Conservation (phyloP, 2,113 vertebrate species). For the Tetrao urogallus region DNA sequence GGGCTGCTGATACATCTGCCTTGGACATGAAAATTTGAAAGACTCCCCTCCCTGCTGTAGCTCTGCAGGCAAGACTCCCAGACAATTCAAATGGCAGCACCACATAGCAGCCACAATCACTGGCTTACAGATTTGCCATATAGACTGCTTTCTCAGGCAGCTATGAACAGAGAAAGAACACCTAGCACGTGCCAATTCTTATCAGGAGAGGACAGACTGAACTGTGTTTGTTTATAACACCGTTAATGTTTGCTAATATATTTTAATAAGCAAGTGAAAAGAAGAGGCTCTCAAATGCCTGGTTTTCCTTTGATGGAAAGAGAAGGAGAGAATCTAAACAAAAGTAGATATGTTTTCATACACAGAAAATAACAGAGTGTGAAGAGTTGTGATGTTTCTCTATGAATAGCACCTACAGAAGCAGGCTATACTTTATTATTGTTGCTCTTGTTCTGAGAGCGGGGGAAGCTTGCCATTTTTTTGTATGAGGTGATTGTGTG, state of each 20-base stretch:
- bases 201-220: slow-evolving; percentile 27
- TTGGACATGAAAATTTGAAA: not conserved
- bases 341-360: not conserved
- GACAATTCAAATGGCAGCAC: not conserved
- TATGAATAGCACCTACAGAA: not conserved
- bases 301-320: not conserved
- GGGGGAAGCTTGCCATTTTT: not conserved
- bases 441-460: not conserved
- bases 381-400: not conserved
- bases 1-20: not conserved
- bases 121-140: not conserved
- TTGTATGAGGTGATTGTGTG: not conserved
- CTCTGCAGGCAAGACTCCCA: not conserved
- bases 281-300: not conserved
- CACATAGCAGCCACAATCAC: not conserved
- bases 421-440: not conserved
- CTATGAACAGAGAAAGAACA: not conserved
- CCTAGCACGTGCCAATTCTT: slow-evolving; percentile 21
- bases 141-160: not conserved
- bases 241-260: not conserved
- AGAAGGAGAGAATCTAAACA: slow-evolving; percentile 29
- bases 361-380: not conserved
- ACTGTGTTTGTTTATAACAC: not conserved
- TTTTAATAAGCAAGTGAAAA: slow-evolving; percentile 20
- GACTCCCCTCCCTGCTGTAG: not conserved